Evolutionary conservation across 2,888 invertebrate species (phyloP).

Genomic region (Drosophila pseudotalamancana): DNA sequence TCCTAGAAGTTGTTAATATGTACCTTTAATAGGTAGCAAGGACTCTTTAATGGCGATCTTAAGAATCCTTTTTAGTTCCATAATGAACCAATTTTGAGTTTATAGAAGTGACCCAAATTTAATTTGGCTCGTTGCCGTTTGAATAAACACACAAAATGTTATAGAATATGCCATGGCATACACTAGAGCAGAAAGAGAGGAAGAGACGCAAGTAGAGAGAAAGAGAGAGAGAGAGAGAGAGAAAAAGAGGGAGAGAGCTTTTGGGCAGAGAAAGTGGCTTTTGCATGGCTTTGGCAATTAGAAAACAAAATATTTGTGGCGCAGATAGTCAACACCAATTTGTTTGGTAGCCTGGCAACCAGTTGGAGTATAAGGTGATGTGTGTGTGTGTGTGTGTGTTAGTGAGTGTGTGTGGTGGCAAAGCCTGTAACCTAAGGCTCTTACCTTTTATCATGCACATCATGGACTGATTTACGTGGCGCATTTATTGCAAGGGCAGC

Average conservation of each 20-base stretch:
- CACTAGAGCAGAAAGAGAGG: not conserved
- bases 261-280: constrained; percentile 16
- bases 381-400: not conserved
- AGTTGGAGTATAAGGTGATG: not conserved
- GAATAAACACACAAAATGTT: constrained; percentile 21
- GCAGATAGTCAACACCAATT: constrained; percentile 57
- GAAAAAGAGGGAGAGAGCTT: not conserved
- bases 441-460: constrained; percentile 55
- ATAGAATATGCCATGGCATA: not conserved
- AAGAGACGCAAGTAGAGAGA: not conserved
- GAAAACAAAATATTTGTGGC: constrained; percentile 57
- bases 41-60: not conserved
- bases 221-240: not conserved
- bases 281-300: constrained; percentile 46
- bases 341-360: constrained; percentile 29
- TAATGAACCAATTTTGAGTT: not conserved
- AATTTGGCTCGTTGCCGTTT: not conserved
- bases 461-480: constrained; percentile 58
- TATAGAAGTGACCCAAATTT: not conserved
- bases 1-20: too few species aligned
- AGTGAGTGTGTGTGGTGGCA: not conserved
- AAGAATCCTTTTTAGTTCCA: not conserved
- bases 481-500: constrained; percentile 71
- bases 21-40: not conserved
- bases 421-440: constrained; percentile 16